Base-by-base conservation (phyloP, 2,888 invertebrate genomes). In the Andrena praecox region DNA sequence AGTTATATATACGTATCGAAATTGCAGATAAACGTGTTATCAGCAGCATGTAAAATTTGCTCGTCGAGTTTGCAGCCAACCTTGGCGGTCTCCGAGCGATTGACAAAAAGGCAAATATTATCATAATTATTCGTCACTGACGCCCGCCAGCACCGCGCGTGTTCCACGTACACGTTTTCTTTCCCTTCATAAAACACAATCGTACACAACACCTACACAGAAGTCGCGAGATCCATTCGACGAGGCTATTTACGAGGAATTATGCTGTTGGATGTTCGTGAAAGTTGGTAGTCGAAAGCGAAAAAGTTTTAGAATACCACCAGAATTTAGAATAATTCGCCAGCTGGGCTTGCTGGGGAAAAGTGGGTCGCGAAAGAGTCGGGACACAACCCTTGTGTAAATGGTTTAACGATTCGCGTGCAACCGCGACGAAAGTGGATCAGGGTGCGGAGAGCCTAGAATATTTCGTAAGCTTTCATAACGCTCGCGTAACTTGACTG, bases 381-480 rank as follows among this genome's bases (percentile, higher is more conserved):
- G 24, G 24, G 27, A 77, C 64, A 48, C 42, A 42, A 50, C 16
- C 64, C 73, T 59, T 20, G 48, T 42, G 29, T 42, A 73, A 77
- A 77, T 56, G 59, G 33, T 59, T 74, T 74, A 74, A 74, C 64
- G 77, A 60, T 74, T 64, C 64, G 48, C 59, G 64, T 16, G 24
- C 31, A 62, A 42, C 42, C 24, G 35, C 20, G 7, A 31, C 68
- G 31, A 73, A 72, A 76, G 31, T 63, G 35, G 76, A 76, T 76
- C 48, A 56, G 63, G 2, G 48, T 12, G 29, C 33, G 60, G 70
- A 50, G 31, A 52, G 56, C 7, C 29, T 70, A 27, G 60, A 60
- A 60, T 60, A 60, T 70, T 42, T 70, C 42, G 12, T 27, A 27
- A 8, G 24, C 56, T 56, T 56, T 56, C 56, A 10, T 27, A 56